Base-by-base conservation (phyloP, 2,888 invertebrate genomes). In the Orchesella flavescens region DNA sequence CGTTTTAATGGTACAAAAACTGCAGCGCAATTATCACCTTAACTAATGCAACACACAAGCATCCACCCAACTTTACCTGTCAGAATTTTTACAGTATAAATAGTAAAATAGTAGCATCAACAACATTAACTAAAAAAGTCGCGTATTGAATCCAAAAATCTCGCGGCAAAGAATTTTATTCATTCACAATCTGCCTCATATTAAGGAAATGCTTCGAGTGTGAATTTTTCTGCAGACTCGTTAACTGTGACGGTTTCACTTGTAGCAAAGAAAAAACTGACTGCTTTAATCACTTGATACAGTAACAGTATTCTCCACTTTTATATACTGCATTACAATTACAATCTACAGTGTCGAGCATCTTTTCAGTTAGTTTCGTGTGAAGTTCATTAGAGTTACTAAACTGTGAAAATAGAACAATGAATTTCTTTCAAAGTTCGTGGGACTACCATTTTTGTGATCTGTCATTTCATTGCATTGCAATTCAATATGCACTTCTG, bases 231-330 rank as follows among this genome's bases (percentile, higher is more conserved):
- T 65, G 23, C 10, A 17, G 43, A 53, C 69, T 53, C 53, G 49
- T 69, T 53, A 23, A 69, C 69, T 69, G 49, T 69, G 69, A 69
- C 69, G 53, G 69, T 69, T 69, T 69, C 69, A 69, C 69, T 69
- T 69, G 66, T 44, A 44, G 17, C 66, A 66, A 44, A 66, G 17
- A 44, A 7, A 66, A 34, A 34, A 7, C 34, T 34, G 34, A 34
- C 34, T 34, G 34, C 34, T 34, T 34, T 34, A 34, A 34, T 34
- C 34, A 34, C 34, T 34, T 34, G 34, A 34, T 34, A 34, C 34
- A 34, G 34, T 34, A 34, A n/a, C n/a, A n/a, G n/a, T 34, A 4
- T 7, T 34, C 34, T 34, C 34, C 34, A 34, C 34, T 4, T 34
- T 34, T 34, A 34, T 34, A 34, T 34, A 7, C n/a, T n/a, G n/a